Conservation (phyloP, 2,888 invertebrate species). For the Nesidiocoris tenuis region DNA sequence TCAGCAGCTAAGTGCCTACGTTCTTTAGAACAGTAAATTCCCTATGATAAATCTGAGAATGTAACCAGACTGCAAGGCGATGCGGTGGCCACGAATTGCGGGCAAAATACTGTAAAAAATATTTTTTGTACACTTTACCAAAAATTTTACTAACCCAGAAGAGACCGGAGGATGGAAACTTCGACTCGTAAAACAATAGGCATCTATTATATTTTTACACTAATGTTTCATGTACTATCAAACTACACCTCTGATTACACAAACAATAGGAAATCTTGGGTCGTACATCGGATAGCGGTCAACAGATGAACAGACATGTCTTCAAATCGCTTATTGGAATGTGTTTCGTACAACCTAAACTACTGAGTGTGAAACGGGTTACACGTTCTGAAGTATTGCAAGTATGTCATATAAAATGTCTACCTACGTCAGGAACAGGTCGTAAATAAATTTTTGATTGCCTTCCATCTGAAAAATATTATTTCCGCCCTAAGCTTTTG, state of each 20-base stretch:
- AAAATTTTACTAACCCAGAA: too few relatives aligned
- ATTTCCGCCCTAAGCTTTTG: background rate
- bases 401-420: background rate
- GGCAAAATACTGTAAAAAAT: too few relatives aligned
- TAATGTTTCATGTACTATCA: background rate
- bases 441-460: too few relatives aligned
- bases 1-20: too few relatives aligned
- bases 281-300: background rate
- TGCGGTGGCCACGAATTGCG: too few relatives aligned
- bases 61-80: too few relatives aligned
- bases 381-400: background rate
- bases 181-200: background rate
- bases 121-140: too few relatives aligned
- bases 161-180: background rate
- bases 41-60: too few relatives aligned
- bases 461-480: conserved; percentile 4
- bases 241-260: background rate
- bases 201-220: background rate
- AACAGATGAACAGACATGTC: background rate
- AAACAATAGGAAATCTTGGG: background rate
- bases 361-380: background rate
- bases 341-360: background rate
- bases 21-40: too few relatives aligned
- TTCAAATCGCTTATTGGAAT: background rate
- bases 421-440: too few relatives aligned